Evolutionary conservation across 2,113 vertebrate species (phyloP), one percentile per base, ranked within the genome.

Genomic region (Eclectus roratus): DNA sequence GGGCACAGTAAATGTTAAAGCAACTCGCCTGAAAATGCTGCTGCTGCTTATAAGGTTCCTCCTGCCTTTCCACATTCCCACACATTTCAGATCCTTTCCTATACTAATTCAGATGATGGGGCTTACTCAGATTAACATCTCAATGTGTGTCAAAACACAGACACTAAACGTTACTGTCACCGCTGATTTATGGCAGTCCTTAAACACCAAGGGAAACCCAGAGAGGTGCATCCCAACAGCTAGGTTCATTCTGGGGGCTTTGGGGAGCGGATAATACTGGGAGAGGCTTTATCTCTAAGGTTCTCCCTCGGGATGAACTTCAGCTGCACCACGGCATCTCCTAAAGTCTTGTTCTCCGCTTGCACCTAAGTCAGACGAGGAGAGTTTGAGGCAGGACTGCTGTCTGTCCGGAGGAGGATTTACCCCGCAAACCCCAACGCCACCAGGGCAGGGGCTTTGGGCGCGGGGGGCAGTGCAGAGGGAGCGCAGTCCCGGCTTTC

Each of bases 391-490:
- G 52, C 66, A 41, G 33, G 64, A 19, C 60, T 3, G 27, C n/a
- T 35, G 10, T 41, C n/a, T 24, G n/a, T 14, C 52, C 13, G 6
- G 19, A 2, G 31, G 2, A 16, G 7, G 18, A 15, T 33, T 37
- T 12, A 13, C 64, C 23, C 44, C 21, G 2, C 33, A 71, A 64
- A 49, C 5, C 56, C 11, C 73, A 10, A 25, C 24, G 9, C 13
- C 20, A 11, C 19, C 7, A 11, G 33, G n/a, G 33, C 52, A 19
- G 39, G 21, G 13, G 4, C 52, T 82, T 29, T 13, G 49, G 20
- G 44, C 1, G 33, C 9, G 6, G 46, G 7, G 11, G 0, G 2
- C 13, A 5, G 3, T 3, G 13, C 10, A 2, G 28, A 39, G 28
- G 13, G 28, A 21, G 41, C 6, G 3, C 11, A 16, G 43, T 4